phyloP scores from a whole-genome alignment of 2,113 vertebrate species.

The Struthio camelus region DNA sequence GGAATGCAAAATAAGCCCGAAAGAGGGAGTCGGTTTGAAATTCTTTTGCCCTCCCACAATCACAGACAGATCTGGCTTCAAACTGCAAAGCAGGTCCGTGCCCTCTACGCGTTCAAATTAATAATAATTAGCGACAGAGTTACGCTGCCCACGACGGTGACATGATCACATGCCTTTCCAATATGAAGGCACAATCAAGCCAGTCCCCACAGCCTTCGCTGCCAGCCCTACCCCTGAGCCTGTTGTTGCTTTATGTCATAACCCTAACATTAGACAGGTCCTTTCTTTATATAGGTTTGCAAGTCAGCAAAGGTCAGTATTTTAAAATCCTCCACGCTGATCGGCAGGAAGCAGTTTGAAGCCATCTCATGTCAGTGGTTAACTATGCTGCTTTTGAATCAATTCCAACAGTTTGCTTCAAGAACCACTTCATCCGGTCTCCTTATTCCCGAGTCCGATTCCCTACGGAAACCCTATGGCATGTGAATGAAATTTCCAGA shows the following conservation, averaged over 20 bases:
- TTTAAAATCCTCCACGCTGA: conserved; percentile 1
- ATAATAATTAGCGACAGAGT: neutral
- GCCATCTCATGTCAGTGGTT: conserved; percentile 53
- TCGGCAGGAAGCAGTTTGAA: conserved; percentile 42
- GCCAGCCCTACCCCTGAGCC: neutral
- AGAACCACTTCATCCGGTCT: conserved; percentile 11
- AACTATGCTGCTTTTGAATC: conserved; percentile 51
- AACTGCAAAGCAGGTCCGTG: neutral
- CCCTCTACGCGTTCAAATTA: neutral
- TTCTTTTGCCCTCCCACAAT: neutral
- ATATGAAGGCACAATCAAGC: neutral
- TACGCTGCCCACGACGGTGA: neutral
- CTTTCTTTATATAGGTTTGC: neutral
- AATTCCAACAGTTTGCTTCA: conserved; percentile 10
- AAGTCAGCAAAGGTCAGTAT: conserved; percentile 29
- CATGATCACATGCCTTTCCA: conserved; percentile 10
- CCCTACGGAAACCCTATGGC: neutral
- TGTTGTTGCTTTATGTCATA: conserved; percentile 43
- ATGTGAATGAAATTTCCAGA: neutral
- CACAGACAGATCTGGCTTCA: neutral
- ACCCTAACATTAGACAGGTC: neutral
- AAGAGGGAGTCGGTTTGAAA: neutral
- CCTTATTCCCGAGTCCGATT: neutral
- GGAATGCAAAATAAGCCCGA: conserved; percentile 16
- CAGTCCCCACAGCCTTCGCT: neutral